Evolutionary conservation across 2,113 vertebrate species (phyloP).

Genomic region (Pantherophis guttatus): DNA sequence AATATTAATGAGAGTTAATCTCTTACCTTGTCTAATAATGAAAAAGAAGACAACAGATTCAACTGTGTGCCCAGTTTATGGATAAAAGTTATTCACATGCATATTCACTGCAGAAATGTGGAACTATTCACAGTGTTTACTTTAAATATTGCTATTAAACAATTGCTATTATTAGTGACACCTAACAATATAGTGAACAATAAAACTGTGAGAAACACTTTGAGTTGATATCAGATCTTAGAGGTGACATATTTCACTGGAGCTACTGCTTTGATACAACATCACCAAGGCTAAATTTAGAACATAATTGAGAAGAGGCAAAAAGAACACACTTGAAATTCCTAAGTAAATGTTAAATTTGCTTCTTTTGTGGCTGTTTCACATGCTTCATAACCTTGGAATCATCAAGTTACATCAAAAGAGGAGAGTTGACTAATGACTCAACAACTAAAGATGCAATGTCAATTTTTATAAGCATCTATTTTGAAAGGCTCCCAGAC

Average conservation of each 20-base stretch:
- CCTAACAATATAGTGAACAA: not conserved
- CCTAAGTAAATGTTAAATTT: not conserved
- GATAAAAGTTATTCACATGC: not conserved
- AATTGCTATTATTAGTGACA: not conserved
- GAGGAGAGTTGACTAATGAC: not conserved
- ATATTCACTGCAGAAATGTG: not conserved
- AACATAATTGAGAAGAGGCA: not conserved
- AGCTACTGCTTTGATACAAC: not conserved
- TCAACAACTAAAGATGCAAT: not conserved
- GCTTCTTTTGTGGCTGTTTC: not conserved
- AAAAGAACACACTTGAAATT: not conserved
- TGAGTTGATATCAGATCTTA: not conserved
- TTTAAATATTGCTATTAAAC: not conserved
- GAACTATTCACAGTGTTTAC: not conserved
- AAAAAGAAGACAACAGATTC: not conserved
- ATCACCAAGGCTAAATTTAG: not conserved
- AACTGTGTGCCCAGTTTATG: not conserved
- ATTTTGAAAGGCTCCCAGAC: not conserved
- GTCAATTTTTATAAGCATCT: not conserved
- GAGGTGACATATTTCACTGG: not conserved
- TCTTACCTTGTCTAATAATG: not conserved
- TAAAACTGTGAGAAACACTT: not conserved
- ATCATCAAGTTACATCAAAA: not conserved
- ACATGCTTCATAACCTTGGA: too few species aligned
- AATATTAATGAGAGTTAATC: not conserved